These are phyloP conservation scores for Thamnaconus septentrionalis DNA, from an alignment of 2,113 vertebrate genomes.

Conservation along the genomic window DNA sequence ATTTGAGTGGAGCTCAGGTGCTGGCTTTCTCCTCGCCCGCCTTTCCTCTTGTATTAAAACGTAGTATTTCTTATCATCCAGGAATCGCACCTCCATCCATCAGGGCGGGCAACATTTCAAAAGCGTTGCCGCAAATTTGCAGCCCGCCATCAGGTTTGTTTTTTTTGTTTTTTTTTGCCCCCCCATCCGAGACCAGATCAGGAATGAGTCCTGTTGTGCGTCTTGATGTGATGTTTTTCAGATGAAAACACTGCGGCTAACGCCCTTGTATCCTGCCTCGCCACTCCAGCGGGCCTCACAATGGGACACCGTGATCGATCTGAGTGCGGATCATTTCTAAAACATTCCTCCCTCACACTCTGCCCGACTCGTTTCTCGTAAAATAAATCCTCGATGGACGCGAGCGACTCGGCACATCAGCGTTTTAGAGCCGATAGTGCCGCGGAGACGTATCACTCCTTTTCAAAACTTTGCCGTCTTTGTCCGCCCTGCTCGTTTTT, in stretches of 20 bases:
- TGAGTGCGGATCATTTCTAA: conserved; percentile 42
- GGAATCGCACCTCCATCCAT: no score
- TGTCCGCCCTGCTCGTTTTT: conserved; percentile 60
- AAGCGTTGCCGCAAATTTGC: no score
- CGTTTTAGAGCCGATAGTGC: conserved; percentile 42
- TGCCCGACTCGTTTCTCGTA: conserved; percentile 34
- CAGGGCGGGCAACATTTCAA: no score
- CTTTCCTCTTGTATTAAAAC: no score
- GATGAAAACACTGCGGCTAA: conserved; percentile 43
- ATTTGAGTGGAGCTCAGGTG: no score
- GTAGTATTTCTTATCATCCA: no score
- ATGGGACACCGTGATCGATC: conserved; percentile 35
- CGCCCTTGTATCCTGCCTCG: conserved; percentile 36
- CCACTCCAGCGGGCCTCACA: conserved; percentile 39
- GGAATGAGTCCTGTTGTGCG: neutral
- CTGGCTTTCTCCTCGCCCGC: no score
- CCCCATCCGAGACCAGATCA: no score
- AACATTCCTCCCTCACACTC: conserved; percentile 39
- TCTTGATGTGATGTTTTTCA: conserved; percentile 33
- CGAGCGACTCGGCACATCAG: conserved; percentile 60
- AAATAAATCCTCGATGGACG: conserved; percentile 57
- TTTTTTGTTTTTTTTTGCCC: no score
- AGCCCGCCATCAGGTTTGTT: no score
- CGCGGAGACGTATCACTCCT: conserved; percentile 62
- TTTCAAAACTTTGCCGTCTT: conserved; percentile 76